Base-by-base conservation (phyloP, 2,888 invertebrate species). In the Meta bourneti region DNA sequence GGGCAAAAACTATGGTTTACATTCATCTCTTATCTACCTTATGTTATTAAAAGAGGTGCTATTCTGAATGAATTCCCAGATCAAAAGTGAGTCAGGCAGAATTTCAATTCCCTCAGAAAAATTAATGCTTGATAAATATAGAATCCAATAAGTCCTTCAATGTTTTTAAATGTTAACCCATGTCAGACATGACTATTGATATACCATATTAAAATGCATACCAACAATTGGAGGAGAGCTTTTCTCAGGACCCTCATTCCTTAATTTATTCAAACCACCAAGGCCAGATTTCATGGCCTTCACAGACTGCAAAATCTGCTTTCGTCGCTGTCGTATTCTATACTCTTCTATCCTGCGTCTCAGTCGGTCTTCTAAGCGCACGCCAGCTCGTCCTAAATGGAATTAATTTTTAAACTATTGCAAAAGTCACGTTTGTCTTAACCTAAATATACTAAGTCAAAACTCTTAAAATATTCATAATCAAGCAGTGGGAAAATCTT, bases 311-410 rank as follows among this genome's bases (percentile, higher is more conserved):
- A 92, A 34, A 93, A 89, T 91, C 77, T 90, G 92, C 70, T 83
- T 91, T 71, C 93, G 20, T 84, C 94, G 93, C 78, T 94, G 93
- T 52, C 94, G 92, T 83, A 94, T 93, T 49, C 94, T 93, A 85
- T 96, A 95, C 93, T 96, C 96, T 93, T 96, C 96, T 75, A 96
- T 94, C 51, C 96, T 95, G 6, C 92, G 83, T 94, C 96, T 95
- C 74, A 96, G 94, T 94, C 96, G 96, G 94, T 96, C 96, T 94
- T 96, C 96, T 83, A 96, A 95, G 94, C 96, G 96, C 9, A 95
- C 95, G 81, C 96, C 95, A 93, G 96, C 96, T 87, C 96, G 95
- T 77, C 95, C 94, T 95, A 95, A 90, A 61, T 5, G 34, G 61
- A 61, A 61, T 6, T 1, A 34, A 34, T 34, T 34, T 9, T 61